Base-by-base conservation (phyloP, 2,888 invertebrate genomes). In the Selenia dentaria region DNA sequence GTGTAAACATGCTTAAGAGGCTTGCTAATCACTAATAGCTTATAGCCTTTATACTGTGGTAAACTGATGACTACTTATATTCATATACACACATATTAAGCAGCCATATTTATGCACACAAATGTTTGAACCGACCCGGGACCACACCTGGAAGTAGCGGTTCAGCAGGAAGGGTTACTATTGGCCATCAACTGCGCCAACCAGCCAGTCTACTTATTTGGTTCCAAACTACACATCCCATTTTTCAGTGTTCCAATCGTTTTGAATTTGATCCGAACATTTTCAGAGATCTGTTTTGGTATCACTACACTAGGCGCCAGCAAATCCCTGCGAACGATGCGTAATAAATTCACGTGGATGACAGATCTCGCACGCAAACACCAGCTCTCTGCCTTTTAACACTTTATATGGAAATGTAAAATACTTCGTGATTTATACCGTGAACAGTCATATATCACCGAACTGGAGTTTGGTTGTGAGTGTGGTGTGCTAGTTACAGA, bases 281-380 rank as follows among this genome's bases (percentile, higher is more conserved):
- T 35, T 26, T 6, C 14, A 13, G 9, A 18, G 24, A 32, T 38
- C 36, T 3, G 2, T 6, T 9, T n/a, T 42, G 46, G 38, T 40
- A 46, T 31, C 64, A 68, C 64, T 67, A 65, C 54, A 58, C 56
- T 52, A 58, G 62, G 65, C 63, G 62, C 61, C 71, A 67, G 65
- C 65, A 70, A 75, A 74, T 70, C 67, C 65, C 60, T 49, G 59
- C 66, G 63, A 70, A 68, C 69, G 73, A 71, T 67, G 65, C 55
- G 72, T 68, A 62, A 76, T 77, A 76, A 76, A 78, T 77, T 56
- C 54, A 51, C 51, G 59, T 56, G 65, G 68, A 71, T 72, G 75
- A 74, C 75, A 73, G 74, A 72, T 64, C 73, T 66, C 67, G 57
- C 60, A 57, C 62, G 64, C 64, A 60, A 64, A 58, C 62, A 41